Base-by-base conservation (phyloP, 2,113 vertebrate species). In the Pluvianellus socialis region DNA sequence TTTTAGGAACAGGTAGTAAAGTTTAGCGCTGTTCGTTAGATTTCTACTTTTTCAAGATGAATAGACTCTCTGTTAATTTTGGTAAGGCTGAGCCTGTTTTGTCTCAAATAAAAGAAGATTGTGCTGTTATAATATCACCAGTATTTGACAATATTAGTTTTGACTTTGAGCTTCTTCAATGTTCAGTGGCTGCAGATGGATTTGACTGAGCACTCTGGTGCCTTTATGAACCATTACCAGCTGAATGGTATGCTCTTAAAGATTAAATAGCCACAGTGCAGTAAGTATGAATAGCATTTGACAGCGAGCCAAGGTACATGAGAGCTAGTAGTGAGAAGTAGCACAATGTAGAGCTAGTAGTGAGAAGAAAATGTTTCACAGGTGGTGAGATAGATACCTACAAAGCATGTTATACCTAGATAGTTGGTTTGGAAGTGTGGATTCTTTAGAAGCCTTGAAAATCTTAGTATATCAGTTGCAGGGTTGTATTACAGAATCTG, bases 171-270 rank as follows among this genome's bases (percentile, higher is more conserved):
- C 33, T 97, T 71, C 3, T 30, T 7, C 88, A 70, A 24, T 95
- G 95, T 26, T 5, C 8, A 4, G 10, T 95, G 76, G 91, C 91
- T 9, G 92, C 81, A 35, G 87, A 95, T 44, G 93, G 97, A 30
- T 98, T 98, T 91, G 81, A 91, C 76, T 98, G 96, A 96, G 44
- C 87, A 15, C 91, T 96, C 4, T 97, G 97, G 96, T 96, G 97
- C 63, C 65, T 70, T 63, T 97, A 95, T 16, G 95, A 96, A 47
- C 0, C 26, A 26, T 24, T 87, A 42, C 91, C 96, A 55, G 15
- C 32, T 44, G 79, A 66, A 27, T 96, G 95, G 95, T 27, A 85
- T 11, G 67, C 62, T 33, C 73, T 95, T 30, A 70, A 85, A 35
- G 96, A 97, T 49, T 83, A 74, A 86, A 97, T 88, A 3, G 95